Evolutionary conservation across 2,888 invertebrate genomes (phyloP).

Genomic region (Lepidonotus clava): DNA sequence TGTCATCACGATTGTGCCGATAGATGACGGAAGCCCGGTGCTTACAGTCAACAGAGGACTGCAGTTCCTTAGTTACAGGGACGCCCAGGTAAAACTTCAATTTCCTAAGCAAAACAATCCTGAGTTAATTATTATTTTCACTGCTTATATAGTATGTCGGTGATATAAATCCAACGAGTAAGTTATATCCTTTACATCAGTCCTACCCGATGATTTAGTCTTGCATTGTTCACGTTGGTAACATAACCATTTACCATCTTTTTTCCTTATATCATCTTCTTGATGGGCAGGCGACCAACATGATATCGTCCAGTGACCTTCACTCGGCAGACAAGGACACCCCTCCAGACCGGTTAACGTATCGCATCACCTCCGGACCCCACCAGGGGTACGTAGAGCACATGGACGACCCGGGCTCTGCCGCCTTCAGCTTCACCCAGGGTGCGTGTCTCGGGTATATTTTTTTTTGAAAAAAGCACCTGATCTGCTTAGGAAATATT

Average conservation of each 20-base stretch:
- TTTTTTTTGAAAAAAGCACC: too few relatives aligned
- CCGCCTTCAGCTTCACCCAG: conserved; percentile 73
- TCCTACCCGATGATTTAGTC: too few relatives aligned
- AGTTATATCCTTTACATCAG: too few relatives aligned
- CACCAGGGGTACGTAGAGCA: conserved; percentile 73
- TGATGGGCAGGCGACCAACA: conserved; percentile 66
- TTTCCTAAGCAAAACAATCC: too few relatives aligned
- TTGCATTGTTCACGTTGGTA: too few relatives aligned
- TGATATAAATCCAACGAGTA: too few relatives aligned
- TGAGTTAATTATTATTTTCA: too few relatives aligned
- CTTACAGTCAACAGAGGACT: conserved; percentile 74
- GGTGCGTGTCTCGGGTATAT: too few relatives aligned
- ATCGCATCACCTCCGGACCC: conserved; percentile 71
- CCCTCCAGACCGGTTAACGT: conserved; percentile 67
- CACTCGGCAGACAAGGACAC: conserved; percentile 74
- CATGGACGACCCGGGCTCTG: conserved; percentile 65
- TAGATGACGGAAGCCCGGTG: conserved; percentile 77
- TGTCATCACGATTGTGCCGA: conserved; percentile 71
- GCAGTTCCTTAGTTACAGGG: conserved; percentile 72
- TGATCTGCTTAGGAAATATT: too few relatives aligned
- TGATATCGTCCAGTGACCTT: conserved; percentile 72
- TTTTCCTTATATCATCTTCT: background rate
- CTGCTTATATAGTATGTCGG: too few relatives aligned
- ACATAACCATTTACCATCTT: background rate
- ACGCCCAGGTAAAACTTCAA: conserved; percentile 67